A percentile compares a stretch with the other conserved stretches of the same genome.
phyloP scores from a whole-genome alignment of 2,797 vertebrate genomes.

The Antrozous pallidus region DNA sequence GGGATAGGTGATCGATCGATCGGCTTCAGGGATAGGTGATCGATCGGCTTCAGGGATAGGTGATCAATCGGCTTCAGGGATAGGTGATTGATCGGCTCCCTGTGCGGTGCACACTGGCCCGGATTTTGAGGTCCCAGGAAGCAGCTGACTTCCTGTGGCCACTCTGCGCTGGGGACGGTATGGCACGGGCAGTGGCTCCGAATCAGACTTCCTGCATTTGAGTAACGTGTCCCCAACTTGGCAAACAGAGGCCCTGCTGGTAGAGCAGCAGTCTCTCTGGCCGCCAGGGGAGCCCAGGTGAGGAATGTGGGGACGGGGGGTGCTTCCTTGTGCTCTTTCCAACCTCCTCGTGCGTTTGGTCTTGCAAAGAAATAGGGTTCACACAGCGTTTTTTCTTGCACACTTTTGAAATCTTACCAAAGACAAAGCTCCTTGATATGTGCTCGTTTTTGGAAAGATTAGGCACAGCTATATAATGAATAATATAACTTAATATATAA shows the following conservation, averaged over 20 bases:
- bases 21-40: no score
- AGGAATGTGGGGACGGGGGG: background rate
- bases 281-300: background rate
- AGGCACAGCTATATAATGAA: conserved; percentile 26
- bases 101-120: no score
- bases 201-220: background rate
- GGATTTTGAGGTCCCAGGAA: background rate
- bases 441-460: conserved; percentile 59
- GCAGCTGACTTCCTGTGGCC: background rate
- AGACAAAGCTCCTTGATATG: conserved; percentile 50
- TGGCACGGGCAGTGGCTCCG: background rate
- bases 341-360: conserved; percentile 62
- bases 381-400: conserved; percentile 51
- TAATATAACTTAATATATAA: no score
- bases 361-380: conserved; percentile 59
- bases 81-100: no score
- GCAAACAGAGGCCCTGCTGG: no score
- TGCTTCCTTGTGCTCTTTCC: conserved; percentile 66
- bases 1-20: no score
- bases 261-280: background rate
- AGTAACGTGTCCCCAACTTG: background rate
- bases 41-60: no score
- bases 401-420: conserved; percentile 64
- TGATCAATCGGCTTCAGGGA: no score
- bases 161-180: background rate